Conservation (phyloP, 2,888 invertebrate species). For the Brachypalpus laphriformis region DNA sequence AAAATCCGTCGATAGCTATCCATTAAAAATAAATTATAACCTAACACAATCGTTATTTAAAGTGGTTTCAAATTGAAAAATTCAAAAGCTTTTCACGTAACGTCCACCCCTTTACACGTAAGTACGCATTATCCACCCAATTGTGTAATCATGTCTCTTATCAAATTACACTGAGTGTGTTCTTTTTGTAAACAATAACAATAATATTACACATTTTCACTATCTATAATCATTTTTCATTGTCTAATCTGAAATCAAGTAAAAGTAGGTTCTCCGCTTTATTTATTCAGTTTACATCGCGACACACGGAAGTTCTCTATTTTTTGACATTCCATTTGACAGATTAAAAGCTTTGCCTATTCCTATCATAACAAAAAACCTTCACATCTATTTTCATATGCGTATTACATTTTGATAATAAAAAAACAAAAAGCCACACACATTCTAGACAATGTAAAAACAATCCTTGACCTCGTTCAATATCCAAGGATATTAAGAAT, state of each 20-base stretch:
- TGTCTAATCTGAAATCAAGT: not conserved
- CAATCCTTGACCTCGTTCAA: slow-evolving; percentile 48
- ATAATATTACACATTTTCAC: not conserved
- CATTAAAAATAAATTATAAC: too few species aligned
- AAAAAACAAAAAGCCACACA: not conserved
- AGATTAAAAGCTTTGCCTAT: slow-evolving; percentile 9
- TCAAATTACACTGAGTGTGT: not conserved
- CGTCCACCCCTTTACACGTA: not conserved
- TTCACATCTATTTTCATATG: not conserved
- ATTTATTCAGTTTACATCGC: not conserved
- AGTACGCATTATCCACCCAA: not conserved
- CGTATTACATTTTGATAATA: not conserved
- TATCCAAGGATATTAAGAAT: not conserved
- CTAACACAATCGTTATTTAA: too few species aligned
- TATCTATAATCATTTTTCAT: not conserved
- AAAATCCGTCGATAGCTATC: too few species aligned
- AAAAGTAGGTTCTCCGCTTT: slow-evolving; percentile 1
- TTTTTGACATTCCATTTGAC: slow-evolving; percentile 22
- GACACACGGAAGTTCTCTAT: not conserved
- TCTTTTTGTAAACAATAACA: not conserved
- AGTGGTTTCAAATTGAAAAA: too few species aligned
- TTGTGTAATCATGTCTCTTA: not conserved
- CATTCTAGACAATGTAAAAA: not conserved
- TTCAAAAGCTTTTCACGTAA: too few species aligned
- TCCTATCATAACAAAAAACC: not conserved